Base-by-base conservation (phyloP, 2,888 invertebrate species). In the Dusona sp. region DNA sequence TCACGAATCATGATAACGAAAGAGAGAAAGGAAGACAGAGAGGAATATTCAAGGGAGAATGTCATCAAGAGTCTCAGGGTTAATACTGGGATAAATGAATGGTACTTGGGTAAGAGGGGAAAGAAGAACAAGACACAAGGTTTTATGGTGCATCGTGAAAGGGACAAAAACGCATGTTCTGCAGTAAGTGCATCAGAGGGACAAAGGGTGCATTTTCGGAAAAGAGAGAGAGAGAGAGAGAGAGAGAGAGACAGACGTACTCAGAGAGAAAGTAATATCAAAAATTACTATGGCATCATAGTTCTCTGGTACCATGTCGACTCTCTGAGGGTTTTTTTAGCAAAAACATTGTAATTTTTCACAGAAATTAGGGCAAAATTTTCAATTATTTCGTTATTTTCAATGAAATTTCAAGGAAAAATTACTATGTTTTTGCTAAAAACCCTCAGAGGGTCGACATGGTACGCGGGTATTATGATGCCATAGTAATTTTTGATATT, bases 81-180 rank as follows among this genome's bases (percentile, higher is more conserved):
- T 57, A 64, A 86, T 79, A 73, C 81, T 86, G 70, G 84, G 86
- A 84, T 75, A 86, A 84, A 84, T 82, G 68, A 84, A 82, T 82
- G 79, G 75, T 74, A 75, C 83, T 83, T 78, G 72, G 11, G 19
- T 29, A 45, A 51, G 22, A 64, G 51, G 45, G 22, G 16, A 19
- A 51, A 80, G 51, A 51, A 70, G 68, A 54, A 73, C 38, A 81
- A 45, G n/a, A 67, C 64, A 61, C 22, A 67, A 38, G 68, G 51
- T 54, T 54, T 22, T 54, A 78, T 36, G 36, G 81, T 79, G 72
- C 61, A 74, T 83, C 70, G 54, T 65, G 57, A 72, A 72, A 83
- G 64, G 85, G 74, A 88, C 82, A 88, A 89, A 88, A 88, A 86
- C 83, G 87, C 78, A 81, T 78, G 84, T 81, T 81, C 45, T 79